phyloP scores from a whole-genome alignment of 2,888 invertebrate species.

The Volucella zonaria region DNA sequence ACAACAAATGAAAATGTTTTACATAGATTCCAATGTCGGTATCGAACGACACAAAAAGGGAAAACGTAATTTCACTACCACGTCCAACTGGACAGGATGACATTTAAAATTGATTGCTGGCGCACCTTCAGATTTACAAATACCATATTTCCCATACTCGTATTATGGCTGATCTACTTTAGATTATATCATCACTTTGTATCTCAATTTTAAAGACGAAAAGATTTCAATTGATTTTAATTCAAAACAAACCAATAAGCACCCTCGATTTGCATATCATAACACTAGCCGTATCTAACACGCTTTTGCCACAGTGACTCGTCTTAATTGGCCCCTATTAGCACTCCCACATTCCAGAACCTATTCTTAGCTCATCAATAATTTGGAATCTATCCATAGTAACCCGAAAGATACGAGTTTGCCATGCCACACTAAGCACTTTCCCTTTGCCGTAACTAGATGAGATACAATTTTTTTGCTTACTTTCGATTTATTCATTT shows the following conservation, averaged over 20 bases:
- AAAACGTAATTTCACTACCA: too few species aligned
- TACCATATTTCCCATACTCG: too few species aligned
- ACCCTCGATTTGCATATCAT: conserved; percentile 37
- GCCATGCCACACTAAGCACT: conserved; percentile 15
- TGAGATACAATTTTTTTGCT: conserved; percentile 20
- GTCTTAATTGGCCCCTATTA: conserved; percentile 44
- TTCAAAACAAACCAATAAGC: conserved; percentile 38
- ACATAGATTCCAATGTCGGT: too few species aligned
- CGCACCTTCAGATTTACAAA: too few species aligned
- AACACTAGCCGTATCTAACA: neutral
- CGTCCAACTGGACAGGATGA: too few species aligned
- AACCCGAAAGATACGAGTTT: neutral
- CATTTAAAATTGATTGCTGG: too few species aligned
- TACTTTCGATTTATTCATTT: conserved; percentile 71
- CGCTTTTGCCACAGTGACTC: conserved; percentile 23
- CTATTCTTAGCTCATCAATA: conserved; percentile 41
- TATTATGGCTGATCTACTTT: too few species aligned
- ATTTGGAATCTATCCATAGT: conserved; percentile 20
- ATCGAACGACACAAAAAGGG: too few species aligned
- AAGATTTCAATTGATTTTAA: conserved; percentile 22
- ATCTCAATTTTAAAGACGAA: too few species aligned
- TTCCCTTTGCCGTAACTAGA: conserved; percentile 30
- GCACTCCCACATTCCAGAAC: conserved; percentile 48
- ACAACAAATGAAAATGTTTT: too few species aligned
- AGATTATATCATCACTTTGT: too few species aligned